A percentile compares a stretch with the other conserved stretches of the same genome.
These are phyloP conservation scores for Hanleya hanleyi DNA, from an alignment of 2,888 invertebrate genomes.

Conservation along the genomic window DNA sequence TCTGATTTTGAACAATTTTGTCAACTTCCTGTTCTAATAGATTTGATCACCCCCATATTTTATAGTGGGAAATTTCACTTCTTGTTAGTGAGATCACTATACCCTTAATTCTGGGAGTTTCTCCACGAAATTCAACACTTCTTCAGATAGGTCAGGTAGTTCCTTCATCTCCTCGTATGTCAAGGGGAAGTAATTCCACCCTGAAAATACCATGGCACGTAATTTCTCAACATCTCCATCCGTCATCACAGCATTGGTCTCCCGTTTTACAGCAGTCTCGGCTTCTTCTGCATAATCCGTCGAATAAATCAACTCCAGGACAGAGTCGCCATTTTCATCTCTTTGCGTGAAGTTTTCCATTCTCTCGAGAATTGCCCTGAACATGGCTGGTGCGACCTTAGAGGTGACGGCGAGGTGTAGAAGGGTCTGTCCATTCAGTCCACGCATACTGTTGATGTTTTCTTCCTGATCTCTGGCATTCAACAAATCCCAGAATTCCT, in stretches of 20 bases:
- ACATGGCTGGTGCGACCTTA: slow-evolving; percentile 40
- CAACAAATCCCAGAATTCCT: slow-evolving; percentile 36
- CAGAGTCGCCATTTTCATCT: slow-evolving; percentile 45
- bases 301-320: slow-evolving; percentile 44
- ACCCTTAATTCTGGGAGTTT: slow-evolving; percentile 42
- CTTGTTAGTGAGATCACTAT: not conserved
- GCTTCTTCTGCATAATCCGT: slow-evolving; percentile 29
- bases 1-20: too few species aligned
- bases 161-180: slow-evolving; percentile 27
- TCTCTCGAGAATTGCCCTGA: slow-evolving; percentile 46
- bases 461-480: slow-evolving; percentile 34
- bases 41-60: too few species aligned
- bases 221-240: slow-evolving; percentile 40
- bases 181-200: slow-evolving; percentile 40
- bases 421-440: slow-evolving; percentile 44
- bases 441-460: slow-evolving; percentile 34
- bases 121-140: slow-evolving; percentile 33
- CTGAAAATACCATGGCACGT: slow-evolving; percentile 37
- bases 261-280: slow-evolving; percentile 37
- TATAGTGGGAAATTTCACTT: too few species aligned
- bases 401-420: slow-evolving; percentile 48
- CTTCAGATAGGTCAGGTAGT: slow-evolving; percentile 35
- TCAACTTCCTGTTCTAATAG: too few species aligned
- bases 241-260: slow-evolving; percentile 34
- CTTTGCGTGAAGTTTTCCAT: slow-evolving; percentile 44